phyloP scores from a whole-genome alignment of 2,888 invertebrate species.

The Steromphala cineraria region DNA sequence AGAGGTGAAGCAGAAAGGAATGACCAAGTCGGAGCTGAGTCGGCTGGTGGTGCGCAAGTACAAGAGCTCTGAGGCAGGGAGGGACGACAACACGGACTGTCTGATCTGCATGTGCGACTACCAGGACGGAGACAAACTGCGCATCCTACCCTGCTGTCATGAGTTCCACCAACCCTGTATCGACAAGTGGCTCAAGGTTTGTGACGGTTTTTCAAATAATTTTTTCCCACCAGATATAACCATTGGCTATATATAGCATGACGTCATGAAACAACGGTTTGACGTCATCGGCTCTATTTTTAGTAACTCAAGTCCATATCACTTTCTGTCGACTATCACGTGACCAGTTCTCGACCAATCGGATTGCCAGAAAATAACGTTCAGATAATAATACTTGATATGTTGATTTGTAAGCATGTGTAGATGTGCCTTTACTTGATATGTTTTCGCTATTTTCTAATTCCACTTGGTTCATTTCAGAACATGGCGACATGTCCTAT shows the following conservation, averaged over 20 bases:
- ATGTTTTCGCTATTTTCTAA: background rate
- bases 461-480: conserved; percentile 44
- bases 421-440: too few species aligned
- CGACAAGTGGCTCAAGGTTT: conserved; percentile 70
- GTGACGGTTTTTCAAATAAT: background rate
- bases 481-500: conserved; percentile 55
- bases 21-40: conserved; percentile 42
- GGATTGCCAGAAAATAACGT: too few species aligned
- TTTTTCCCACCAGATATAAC: too few species aligned
- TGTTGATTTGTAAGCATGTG: too few species aligned
- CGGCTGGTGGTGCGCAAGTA: conserved; percentile 48
- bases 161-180: conserved; percentile 69
- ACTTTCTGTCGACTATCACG: too few species aligned
- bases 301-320: too few species aligned
- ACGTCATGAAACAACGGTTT: too few species aligned
- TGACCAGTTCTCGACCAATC: too few species aligned
- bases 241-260: too few species aligned
- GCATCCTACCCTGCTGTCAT: conserved; percentile 71
- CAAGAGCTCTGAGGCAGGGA: conserved; percentile 26
- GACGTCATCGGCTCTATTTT: too few species aligned
- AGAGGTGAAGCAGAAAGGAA: conserved; percentile 53
- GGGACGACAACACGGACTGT: conserved; percentile 50
- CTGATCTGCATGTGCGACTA: conserved; percentile 71
- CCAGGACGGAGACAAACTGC: conserved; percentile 58
- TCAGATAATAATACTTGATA: too few species aligned